Base-by-base conservation (phyloP, 2,797 vertebrate species). In the Siniperca obscura region DNA sequence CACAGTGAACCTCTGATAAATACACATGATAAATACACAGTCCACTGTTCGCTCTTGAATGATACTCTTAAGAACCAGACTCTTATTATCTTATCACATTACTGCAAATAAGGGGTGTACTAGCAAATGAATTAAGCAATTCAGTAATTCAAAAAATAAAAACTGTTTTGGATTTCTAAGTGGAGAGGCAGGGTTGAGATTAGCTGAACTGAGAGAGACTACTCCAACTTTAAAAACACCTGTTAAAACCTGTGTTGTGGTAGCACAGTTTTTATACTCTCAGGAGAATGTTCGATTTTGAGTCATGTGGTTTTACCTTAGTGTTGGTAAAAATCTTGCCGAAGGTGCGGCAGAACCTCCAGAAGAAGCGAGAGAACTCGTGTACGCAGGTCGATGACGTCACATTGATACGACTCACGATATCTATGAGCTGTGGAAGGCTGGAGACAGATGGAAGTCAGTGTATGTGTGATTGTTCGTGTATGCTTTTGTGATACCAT, bases 291-390 rank as follows among this genome's bases (percentile, higher is more conserved):
- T 17, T 55, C 7, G 0, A 9, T 19, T 22, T 53, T 21, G 11
- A 3, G 4, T 46, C 25, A 16, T 3, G 3, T n/a, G 36, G 25
- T 21, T 70, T 75, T 85, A 94, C 92, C 93, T 95, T 95, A 91
- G 98, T 97, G 95, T 99, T 99, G 27, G 98, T 99, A 94, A 99
- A 99, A 89, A 99, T 98, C 93, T 99, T 99, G 83, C 98, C 98
- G 81, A 99, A 99, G 2, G 98, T 99, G 88, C 98, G 96, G 94
- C 98, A 99, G 80, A 99, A 95, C 80, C 98, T 96, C 98, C 98
- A 99, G 95, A 99, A 99, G 95, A 99, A 99, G 87, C 97, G 97
- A 70, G 98, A 99, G 90, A 99, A 99, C 92, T 99, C 98, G 70
- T 99, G 98, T 68, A 99, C 98, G 65, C 97, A 99, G 60, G 98